These are phyloP conservation scores for Chromoteleia sp. DNA, from an alignment of 2,888 invertebrate species.

Conservation along the genomic window DNA sequence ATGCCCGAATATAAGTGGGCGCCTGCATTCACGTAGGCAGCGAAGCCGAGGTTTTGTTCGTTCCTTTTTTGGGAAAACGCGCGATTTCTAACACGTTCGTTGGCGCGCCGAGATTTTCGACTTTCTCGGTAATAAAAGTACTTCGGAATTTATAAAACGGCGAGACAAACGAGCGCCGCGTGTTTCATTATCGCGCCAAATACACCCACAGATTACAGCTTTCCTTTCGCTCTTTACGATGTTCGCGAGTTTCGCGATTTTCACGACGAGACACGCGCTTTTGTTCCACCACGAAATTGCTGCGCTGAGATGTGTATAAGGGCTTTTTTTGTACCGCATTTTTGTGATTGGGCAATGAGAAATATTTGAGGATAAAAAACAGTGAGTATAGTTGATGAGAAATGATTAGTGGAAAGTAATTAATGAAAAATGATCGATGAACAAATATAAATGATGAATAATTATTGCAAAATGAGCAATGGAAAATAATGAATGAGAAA, in stretches of 20 bases:
- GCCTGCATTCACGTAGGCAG: no score
- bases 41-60: neutral
- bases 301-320: no score
- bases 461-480: no score
- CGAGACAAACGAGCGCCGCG: slow-evolving; percentile 37
- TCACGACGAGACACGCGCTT: slow-evolving; percentile 14
- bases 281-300: slow-evolving; percentile 1
- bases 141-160: slow-evolving; percentile 39
- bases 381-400: no score
- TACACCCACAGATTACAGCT: slow-evolving; percentile 41
- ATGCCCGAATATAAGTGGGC: no score
- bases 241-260: slow-evolving; percentile 22
- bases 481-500: no score
- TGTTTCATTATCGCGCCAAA: slow-evolving; percentile 53
- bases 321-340: no score
- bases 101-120: slow-evolving; percentile 21
- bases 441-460: no score
- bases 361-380: no score
- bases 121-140: slow-evolving; percentile 50
- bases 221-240: slow-evolving; percentile 51
- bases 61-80: slow-evolving; percentile 28
- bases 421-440: no score
- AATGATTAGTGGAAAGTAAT: no score
- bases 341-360: no score
- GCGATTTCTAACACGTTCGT: slow-evolving; percentile 33